phyloP scores from a whole-genome alignment of 2,797 vertebrate genomes.

The Vespertilio murinus region DNA sequence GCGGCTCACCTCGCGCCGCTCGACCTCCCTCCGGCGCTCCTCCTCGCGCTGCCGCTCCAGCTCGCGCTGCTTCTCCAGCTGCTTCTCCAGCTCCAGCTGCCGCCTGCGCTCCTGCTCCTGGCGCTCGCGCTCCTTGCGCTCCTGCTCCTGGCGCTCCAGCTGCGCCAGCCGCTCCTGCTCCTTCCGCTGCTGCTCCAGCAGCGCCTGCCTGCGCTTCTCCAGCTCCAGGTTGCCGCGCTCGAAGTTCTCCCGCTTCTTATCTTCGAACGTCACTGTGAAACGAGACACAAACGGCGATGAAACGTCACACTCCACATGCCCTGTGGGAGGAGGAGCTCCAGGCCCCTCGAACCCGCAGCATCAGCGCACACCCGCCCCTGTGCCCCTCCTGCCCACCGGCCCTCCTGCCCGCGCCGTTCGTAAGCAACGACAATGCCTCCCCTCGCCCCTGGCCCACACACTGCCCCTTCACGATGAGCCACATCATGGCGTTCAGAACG shows the following conservation, averaged over 20 bases:
- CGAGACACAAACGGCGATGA: neutral
- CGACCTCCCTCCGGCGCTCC: conserved; percentile 95
- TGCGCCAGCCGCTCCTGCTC: conserved; percentile 95
- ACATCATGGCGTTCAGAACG: fast-evolving
- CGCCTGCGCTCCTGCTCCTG: conserved; percentile 94
- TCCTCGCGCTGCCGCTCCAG: conserved; percentile 95
- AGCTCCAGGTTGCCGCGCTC: conserved; percentile 97
- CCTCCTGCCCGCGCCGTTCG: no score
- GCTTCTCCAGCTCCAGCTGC: conserved; percentile 95
- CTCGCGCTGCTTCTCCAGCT: conserved; percentile 95
- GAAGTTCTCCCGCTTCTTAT: conserved; percentile 98
- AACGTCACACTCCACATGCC: neutral
- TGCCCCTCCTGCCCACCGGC: no score
- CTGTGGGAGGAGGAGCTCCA: neutral
- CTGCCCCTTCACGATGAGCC: neutral
- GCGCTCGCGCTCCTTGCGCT: conserved; percentile 94
- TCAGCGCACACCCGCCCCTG: neutral
- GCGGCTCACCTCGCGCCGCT: conserved; percentile 92
- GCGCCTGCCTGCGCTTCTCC: conserved; percentile 95
- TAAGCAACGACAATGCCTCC: neutral
- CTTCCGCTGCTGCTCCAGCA: conserved; percentile 96
- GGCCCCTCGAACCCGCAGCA: neutral
- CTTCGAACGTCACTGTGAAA: conserved; percentile 93
- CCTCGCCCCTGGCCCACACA: neutral
- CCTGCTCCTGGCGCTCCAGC: conserved; percentile 94